phyloP scores from a whole-genome alignment of 2,888 invertebrate genomes.

The Sesia bembeciformis region DNA sequence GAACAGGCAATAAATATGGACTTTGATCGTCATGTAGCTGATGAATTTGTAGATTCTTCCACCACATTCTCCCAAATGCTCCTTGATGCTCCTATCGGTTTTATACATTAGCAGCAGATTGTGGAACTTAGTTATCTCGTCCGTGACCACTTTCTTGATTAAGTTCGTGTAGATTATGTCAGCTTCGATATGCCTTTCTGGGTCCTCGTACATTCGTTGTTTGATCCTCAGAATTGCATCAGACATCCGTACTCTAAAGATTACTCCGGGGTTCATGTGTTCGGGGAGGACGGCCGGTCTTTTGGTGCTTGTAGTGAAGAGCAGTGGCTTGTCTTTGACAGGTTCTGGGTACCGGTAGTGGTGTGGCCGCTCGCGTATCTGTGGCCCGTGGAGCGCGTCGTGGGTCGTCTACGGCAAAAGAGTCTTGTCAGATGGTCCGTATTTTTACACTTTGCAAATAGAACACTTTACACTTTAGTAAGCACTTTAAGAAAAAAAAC shows the following conservation, averaged over 20 bases:
- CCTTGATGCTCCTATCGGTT: constrained; percentile 59
- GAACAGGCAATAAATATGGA: constrained; percentile 62
- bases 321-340: constrained; percentile 50
- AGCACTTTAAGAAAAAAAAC: no score
- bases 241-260: constrained; percentile 61
- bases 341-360: constrained; percentile 64
- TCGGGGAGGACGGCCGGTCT: constrained; percentile 56
- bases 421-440: constrained; percentile 15
- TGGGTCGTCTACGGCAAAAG: constrained; percentile 18
- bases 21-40: constrained; percentile 64
- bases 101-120: constrained; percentile 60
- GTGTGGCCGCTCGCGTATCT: constrained; percentile 51
- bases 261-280: constrained; percentile 63
- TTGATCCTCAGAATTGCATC: constrained; percentile 62
- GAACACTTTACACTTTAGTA: no score
- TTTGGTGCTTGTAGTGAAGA: constrained; percentile 48
- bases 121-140: constrained; percentile 64
- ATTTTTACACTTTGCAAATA: no score
- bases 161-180: constrained; percentile 64
- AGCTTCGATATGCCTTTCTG: constrained; percentile 57
- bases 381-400: constrained; percentile 46
- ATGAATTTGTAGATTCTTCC: constrained; percentile 65
- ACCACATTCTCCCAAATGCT: constrained; percentile 62
- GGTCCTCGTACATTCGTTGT: constrained; percentile 65
- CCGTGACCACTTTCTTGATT: constrained; percentile 63